Base-by-base conservation (phyloP, 1,140 invertebrate species). In the Panagrolaimus sp. region DNA sequence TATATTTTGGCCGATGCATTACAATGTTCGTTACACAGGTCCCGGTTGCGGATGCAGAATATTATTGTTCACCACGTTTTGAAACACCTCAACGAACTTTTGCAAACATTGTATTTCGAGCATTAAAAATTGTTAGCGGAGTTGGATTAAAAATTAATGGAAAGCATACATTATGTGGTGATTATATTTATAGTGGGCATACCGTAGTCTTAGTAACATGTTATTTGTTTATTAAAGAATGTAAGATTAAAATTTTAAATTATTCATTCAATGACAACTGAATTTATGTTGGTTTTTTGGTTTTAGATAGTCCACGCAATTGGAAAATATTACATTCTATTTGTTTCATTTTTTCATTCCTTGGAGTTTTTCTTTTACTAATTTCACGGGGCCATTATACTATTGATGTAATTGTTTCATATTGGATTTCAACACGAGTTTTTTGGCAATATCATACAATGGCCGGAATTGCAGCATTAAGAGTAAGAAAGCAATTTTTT, bases 161-260 rank as follows among this genome's bases (percentile, higher is more conserved):
- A 47, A 77, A 77, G 27, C 63, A 68, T 47, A 67, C 67, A 46
- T 51, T 76, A 7, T 76, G 74, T 67, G 74, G 74, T 63, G 91
- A 93, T 85, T 92, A 89, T 79, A 92, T 93, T 74, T 93, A 92
- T 83, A 92, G 90, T 78, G 91, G 91, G 23, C 91, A 93, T 85
- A 93, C 91, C 1, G 89, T 91, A 76, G 89, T 92, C 70, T 87
- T 92, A 69, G 89, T 91, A 75, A 87, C 92, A 83, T 89, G 88
- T 83, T 92, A 91, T 84, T 87, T 92, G 68, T 88, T 92, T 70
- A 90, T 93, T 73, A 87, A 88, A 71, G 92, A 93, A 87, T 93
- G 90, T 91, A 87, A 87, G 88, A 25, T 20, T 87, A 25, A 53
- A 44, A 4, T 38, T 38, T 2, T 38, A 53, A 44, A 31, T 57